Evolutionary conservation across 1,140 invertebrate species (phyloP).

Genomic region (Temnothorax nylanderi): DNA sequence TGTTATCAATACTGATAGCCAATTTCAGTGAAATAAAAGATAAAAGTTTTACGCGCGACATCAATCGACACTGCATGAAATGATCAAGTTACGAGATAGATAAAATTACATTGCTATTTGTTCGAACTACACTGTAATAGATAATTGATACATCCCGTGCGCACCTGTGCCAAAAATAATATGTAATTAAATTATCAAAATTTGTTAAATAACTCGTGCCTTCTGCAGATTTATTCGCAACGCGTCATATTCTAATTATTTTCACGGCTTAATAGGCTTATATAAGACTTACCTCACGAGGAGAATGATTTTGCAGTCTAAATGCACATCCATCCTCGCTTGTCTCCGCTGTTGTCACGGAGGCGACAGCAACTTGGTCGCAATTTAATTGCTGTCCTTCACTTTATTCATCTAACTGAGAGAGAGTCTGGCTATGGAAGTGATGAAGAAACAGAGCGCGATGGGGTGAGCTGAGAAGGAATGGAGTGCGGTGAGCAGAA

Average conservation of each 20-base stretch:
- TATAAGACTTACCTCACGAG: constrained; percentile 28
- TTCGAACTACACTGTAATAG: neutral
- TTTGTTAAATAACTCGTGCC: neutral
- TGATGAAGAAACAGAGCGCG: constrained; percentile 23
- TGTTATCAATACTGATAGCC: neutral
- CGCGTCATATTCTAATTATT: constrained; percentile 10
- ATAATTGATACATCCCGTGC: neutral
- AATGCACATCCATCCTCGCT: constrained; percentile 33
- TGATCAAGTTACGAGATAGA: constrained; percentile 8
- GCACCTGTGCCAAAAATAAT: neutral
- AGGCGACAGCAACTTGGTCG: constrained; percentile 40
- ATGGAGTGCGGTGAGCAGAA: constrained; percentile 31
- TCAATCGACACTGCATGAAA: neutral
- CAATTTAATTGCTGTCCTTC: constrained; percentile 54
- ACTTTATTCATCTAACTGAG: constrained; percentile 44
- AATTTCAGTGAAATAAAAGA: neutral
- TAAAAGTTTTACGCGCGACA: neutral
- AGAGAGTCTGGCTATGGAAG: constrained; percentile 24
- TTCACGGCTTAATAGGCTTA: neutral
- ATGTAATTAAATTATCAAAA: neutral
- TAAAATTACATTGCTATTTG: neutral
- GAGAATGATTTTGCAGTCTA: constrained; percentile 23
- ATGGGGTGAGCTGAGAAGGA: neutral
- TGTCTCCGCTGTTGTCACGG: constrained; percentile 25
- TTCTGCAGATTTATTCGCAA: neutral